Base-by-base conservation (phyloP, 2,113 vertebrate species). In the Siphamia tubifer region DNA sequence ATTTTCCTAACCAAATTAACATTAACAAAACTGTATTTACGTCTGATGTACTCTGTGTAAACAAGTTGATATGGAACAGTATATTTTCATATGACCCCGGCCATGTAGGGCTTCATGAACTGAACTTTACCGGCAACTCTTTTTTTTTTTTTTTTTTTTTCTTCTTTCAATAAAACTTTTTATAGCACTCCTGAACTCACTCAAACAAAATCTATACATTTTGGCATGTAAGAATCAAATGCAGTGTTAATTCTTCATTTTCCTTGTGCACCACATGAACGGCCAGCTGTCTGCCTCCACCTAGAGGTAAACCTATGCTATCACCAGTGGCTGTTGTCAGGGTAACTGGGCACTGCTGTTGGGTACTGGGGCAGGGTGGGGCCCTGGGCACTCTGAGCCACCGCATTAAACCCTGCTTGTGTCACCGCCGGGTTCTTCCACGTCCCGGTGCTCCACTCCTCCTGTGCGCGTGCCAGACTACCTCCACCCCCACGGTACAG, bases 311-410 rank as follows among this genome's bases (percentile, higher is more conserved):
- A 0, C 40, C 19, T 0, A 4, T 0, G 68, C 49, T 43, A 81
- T 91, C 84, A 92, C 92, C 92, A 93, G 0, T 85, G 87, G 4
- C 90, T 85, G 80, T 90, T 90, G 68, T 92, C 89, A 1, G 96
- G 95, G 40, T 98, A 98, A 81, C 82, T 98, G 45, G 96, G 96
- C 45, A 98, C 96, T 5, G 92, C 53, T 0, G 95, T 93, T 3
- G 97, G 96, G 57, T 98, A 98, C 71, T 98, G 93, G 0, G 97
- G 97, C 66, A 98, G 90, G 78, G 90, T 98, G 20, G 93, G 96
- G n/a, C 97, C 96, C 9, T 90, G 89, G 16, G 78, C 75, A 0
- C 48, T 79, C 58, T 90, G 88, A 0, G 93, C 87, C 9, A 97
- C 92, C 44, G 93, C 94, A 57, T 87, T 95, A 74, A 94, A 95